phyloP scores from a whole-genome alignment of 2,888 invertebrate genomes.

The Eumerus sabulonum region DNA sequence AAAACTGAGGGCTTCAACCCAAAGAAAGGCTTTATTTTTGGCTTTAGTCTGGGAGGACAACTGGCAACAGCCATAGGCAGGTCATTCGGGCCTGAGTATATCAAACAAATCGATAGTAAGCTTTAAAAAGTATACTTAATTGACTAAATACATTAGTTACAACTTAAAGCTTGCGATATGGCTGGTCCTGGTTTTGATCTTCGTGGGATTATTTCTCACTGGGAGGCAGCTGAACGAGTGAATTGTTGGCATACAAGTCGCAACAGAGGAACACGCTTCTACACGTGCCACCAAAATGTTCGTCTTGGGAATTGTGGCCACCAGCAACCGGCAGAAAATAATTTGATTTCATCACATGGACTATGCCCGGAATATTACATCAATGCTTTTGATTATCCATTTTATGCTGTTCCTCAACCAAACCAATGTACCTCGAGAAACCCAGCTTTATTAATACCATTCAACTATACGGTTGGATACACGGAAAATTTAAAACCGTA shows the following conservation, averaged over 20 bases:
- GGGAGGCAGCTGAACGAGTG: constrained; percentile 75
- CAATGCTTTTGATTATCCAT: constrained; percentile 76
- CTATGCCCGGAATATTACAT: constrained; percentile 77
- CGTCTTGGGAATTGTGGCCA: constrained; percentile 76
- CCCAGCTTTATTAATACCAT: constrained; percentile 72
- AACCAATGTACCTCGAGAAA: constrained; percentile 71
- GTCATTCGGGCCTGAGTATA: constrained; percentile 69
- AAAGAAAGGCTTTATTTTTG: constrained; percentile 75
- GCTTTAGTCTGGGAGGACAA: constrained; percentile 78
- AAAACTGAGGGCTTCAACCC: constrained; percentile 74
- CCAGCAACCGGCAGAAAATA: constrained; percentile 74
- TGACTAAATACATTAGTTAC: too few relatives aligned
- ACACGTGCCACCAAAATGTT: constrained; percentile 77
- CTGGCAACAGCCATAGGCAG: constrained; percentile 75
- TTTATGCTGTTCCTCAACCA: constrained; percentile 74
- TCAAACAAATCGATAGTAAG: constrained; percentile 77
- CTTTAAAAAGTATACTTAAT: neutral
- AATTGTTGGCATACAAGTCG: constrained; percentile 77
- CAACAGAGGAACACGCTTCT: constrained; percentile 76
- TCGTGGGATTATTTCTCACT: constrained; percentile 72
- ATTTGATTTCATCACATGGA: constrained; percentile 72
- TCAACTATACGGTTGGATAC: constrained; percentile 76
- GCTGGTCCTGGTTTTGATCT: constrained; percentile 78
- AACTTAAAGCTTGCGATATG: constrained; percentile 76
- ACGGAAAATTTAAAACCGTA: constrained; percentile 73